These are phyloP conservation scores for Coregonus ussuriensis DNA, from an alignment of 2,797 vertebrate species.

Conservation along the genomic window DNA sequence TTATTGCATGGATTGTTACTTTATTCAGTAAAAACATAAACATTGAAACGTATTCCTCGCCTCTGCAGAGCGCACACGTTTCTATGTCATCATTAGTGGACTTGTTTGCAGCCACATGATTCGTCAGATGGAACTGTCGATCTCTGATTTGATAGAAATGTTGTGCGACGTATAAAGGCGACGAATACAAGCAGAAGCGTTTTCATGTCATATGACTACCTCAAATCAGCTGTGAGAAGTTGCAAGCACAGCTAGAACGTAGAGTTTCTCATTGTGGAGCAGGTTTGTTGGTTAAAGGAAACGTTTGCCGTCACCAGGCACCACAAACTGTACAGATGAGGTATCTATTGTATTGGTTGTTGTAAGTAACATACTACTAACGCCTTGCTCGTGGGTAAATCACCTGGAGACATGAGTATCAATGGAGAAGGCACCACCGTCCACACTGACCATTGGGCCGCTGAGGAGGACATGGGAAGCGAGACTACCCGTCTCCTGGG, in stretches of 20 bases:
- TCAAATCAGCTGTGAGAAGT: not conserved
- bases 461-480: not conserved
- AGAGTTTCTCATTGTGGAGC: not conserved
- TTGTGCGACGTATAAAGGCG: conserved; percentile 17
- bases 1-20: not conserved
- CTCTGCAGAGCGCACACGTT: not conserved
- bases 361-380: not conserved
- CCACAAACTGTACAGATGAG: not conserved
- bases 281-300: not conserved
- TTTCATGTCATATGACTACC: conserved; percentile 18
- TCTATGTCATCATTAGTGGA: conserved; percentile 60
- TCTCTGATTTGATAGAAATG: conserved; percentile 40
- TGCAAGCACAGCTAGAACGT: not conserved
- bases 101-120: conserved; percentile 40
- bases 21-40: not conserved
- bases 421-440: conserved; percentile 14
- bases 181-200: conserved; percentile 28
- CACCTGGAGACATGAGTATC: conserved; percentile 44
- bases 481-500: conserved; percentile 61
- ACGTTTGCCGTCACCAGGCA: not conserved
- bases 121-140: conserved; percentile 34
- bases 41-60: conserved; percentile 33
- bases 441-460: conserved; percentile 7
- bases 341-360: not conserved
- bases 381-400: not conserved